Conservation (phyloP, 1,140 invertebrate genomes). For the Episyrphus balteatus region DNA sequence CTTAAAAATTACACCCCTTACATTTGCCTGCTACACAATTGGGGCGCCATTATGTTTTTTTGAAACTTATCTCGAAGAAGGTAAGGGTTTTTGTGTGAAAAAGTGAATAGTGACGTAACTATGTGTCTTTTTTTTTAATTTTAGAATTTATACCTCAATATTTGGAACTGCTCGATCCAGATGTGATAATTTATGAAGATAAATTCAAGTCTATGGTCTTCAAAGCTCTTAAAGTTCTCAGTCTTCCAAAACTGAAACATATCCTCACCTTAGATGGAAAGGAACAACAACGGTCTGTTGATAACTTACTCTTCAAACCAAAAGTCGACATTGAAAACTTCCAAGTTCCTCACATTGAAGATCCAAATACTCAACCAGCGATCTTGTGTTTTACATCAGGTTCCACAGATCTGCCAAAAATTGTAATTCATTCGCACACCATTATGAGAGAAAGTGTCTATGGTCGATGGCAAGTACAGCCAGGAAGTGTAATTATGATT, state of each 20-base stretch:
- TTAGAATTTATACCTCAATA: too few species aligned
- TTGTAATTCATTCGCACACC: background rate
- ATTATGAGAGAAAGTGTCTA: background rate
- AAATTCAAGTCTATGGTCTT: background rate
- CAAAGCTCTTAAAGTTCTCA: background rate
- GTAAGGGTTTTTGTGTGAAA: background rate
- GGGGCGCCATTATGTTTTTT: conserved; percentile 1
- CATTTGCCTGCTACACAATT: conserved; percentile 1
- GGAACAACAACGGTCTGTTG: background rate
- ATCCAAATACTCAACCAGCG: background rate
- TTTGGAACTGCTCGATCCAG: too few species aligned
- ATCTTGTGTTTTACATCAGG: conserved; percentile 1
- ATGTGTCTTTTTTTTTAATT: too few species aligned
- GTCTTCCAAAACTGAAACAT: background rate
- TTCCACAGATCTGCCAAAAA: conserved; percentile 3
- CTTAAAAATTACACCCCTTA: background rate
- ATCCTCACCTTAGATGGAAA: background rate
- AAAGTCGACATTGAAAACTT: background rate
- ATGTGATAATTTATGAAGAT: conserved; percentile 1
- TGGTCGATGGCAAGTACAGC: background rate
- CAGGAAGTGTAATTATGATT: background rate
- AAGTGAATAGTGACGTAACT: too few species aligned
- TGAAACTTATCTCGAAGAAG: background rate
- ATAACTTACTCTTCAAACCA: background rate
- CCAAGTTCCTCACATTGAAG: background rate